These are phyloP conservation scores for Aspidiotus rigidus DNA, from an alignment of 2,888 invertebrate genomes.

Conservation along the genomic window DNA sequence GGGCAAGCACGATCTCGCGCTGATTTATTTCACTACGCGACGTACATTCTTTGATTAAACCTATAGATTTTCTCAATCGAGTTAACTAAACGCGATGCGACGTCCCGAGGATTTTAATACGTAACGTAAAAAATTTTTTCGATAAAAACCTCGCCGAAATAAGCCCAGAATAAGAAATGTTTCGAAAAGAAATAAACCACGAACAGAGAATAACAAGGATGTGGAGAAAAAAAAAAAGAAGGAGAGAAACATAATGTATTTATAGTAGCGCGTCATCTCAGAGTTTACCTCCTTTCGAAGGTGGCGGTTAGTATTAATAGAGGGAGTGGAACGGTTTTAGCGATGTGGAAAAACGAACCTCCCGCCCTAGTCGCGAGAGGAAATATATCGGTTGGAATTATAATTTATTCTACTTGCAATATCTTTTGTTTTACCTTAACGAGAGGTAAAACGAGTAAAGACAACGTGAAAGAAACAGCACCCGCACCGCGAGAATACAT, in stretches of 20 bases:
- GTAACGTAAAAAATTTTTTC: slow-evolving; percentile 9
- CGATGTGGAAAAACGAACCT: slow-evolving; percentile 30
- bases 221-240: background rate
- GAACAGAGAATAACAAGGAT: slow-evolving; percentile 25
- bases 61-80: slow-evolving; percentile 29
- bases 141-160: slow-evolving; percentile 26
- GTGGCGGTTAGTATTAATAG: slow-evolving; percentile 27
- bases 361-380: slow-evolving; percentile 17
- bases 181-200: slow-evolving; percentile 32
- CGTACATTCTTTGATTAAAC: slow-evolving; percentile 22
- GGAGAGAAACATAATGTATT: slow-evolving; percentile 24
- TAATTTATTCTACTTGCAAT: slow-evolving; percentile 33
- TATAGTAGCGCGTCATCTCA: slow-evolving; percentile 29
- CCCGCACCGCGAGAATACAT: slow-evolving; percentile 32
- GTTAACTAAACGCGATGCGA: slow-evolving; percentile 22
- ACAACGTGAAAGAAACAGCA: slow-evolving; percentile 30
- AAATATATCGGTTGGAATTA: slow-evolving; percentile 32
- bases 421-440: slow-evolving; percentile 32
- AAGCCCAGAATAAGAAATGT: slow-evolving; percentile 31
- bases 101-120: slow-evolving; percentile 7
- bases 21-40: background rate
- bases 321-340: slow-evolving; percentile 27
- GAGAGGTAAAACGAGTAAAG: slow-evolving; percentile 32
- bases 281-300: slow-evolving; percentile 20
- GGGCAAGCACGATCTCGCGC: background rate